These are phyloP conservation scores for Strigops habroptila DNA, from an alignment of 2,113 vertebrate species.

Conservation along the genomic window DNA sequence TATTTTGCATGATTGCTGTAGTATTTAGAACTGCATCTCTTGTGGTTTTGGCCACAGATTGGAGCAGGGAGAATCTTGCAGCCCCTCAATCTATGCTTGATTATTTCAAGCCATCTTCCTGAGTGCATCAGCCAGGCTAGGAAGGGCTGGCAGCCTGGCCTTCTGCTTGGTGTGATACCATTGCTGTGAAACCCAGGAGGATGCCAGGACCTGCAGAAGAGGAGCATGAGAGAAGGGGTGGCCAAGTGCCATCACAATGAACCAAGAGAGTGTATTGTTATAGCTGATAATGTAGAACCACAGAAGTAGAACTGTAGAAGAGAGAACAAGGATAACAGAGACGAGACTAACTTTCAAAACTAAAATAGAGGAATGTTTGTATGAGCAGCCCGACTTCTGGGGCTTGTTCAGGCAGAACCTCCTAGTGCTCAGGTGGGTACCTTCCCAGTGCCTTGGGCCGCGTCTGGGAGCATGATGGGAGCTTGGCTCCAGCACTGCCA, in stretches of 20 bases:
- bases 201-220: neutral
- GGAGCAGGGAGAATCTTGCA: neutral
- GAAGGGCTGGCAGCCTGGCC: neutral
- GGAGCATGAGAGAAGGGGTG: neutral
- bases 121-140: neutral
- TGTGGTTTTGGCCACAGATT: accelerated
- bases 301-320: neutral
- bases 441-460: neutral
- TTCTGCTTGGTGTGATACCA: neutral
- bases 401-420: neutral
- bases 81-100: neutral
- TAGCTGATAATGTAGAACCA: neutral
- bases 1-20: neutral
- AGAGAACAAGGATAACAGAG: neutral
- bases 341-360: neutral
- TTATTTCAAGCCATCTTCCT: neutral
- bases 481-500: neutral
- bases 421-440: neutral
- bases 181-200: neutral
- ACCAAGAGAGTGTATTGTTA: neutral
- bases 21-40: neutral
- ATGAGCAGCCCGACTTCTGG: neutral
- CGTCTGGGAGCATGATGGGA: accelerated
- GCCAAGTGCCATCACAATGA: neutral
- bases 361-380: neutral